Percentiles rank a stretch among this genome's conserved stretches.
These are phyloP conservation scores for Platygyra sinensis DNA, from an alignment of 64 coral and sea anemone species.

Conservation along the genomic window DNA sequence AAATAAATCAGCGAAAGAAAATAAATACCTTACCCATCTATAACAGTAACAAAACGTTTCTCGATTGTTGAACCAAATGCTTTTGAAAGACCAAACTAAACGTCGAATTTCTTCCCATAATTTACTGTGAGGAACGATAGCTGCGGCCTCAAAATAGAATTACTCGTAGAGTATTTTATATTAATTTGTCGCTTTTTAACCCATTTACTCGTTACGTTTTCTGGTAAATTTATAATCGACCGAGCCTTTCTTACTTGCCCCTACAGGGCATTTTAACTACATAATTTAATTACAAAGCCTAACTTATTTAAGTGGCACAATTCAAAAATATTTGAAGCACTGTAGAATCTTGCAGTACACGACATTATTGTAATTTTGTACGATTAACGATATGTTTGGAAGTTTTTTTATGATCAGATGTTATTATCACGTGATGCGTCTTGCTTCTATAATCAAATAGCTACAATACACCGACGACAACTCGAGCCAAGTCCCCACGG, in stretches of 20 bases:
- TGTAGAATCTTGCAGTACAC: background rate
- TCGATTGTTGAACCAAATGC: background rate
- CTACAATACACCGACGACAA: background rate
- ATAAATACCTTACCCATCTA: background rate
- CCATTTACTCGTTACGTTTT: background rate
- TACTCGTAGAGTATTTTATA: constrained; percentile 8
- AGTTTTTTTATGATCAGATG: background rate
- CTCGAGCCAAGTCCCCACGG: background rate
- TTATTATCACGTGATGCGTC: background rate
- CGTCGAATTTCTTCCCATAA: background rate
- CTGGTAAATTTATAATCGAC: background rate
- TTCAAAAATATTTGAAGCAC: constrained; percentile 37
- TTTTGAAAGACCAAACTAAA: background rate
- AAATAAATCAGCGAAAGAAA: constrained; percentile 8
- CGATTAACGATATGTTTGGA: background rate
- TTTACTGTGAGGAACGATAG: background rate
- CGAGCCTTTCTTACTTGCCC: background rate
- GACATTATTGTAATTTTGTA: constrained; percentile 18
- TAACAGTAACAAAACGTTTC: background rate
- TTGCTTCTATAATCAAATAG: background rate
- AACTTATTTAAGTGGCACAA: background rate
- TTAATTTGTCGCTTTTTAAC: background rate
- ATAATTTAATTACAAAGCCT: constrained; percentile 37
- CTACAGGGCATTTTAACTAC: background rate
- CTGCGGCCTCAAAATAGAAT: background rate